phyloP scores from a whole-genome alignment of 2,797 vertebrate species.

The Limnodromus scolopaceus region DNA sequence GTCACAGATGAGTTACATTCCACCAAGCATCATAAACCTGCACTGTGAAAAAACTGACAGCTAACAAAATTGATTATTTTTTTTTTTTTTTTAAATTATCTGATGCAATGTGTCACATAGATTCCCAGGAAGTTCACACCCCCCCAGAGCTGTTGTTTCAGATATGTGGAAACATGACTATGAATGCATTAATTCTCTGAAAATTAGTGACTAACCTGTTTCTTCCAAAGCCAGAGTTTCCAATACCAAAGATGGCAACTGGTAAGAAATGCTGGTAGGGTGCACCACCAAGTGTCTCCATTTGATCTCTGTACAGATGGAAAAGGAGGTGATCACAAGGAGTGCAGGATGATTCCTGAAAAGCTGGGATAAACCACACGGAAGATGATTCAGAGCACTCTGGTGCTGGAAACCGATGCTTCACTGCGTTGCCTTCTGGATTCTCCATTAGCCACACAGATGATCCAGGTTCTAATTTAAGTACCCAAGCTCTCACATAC shows the following conservation, averaged over 20 bases:
- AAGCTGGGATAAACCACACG: background rate
- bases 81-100: background rate
- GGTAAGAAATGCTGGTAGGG: background rate
- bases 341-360: conserved; percentile 19
- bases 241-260: background rate
- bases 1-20: accelerated
- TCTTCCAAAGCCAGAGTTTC: background rate
- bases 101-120: background rate
- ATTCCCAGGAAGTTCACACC: background rate
- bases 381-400: conserved; percentile 12
- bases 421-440: background rate
- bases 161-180: background rate
- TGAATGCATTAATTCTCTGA: background rate
- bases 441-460: background rate
- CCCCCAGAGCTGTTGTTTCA: background rate
- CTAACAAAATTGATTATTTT: background rate
- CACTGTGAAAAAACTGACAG: background rate
- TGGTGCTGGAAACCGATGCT: background rate
- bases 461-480: background rate
- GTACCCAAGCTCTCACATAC: background rate
- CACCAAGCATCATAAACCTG: background rate
- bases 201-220: background rate
- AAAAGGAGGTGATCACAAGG: background rate
- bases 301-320: background rate
- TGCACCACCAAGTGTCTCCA: background rate